Percentiles rank a stretch among this genome's conserved stretches.
Evolutionary conservation across 2,888 invertebrate species (phyloP).

Genomic region (Melitaea athalia): DNA sequence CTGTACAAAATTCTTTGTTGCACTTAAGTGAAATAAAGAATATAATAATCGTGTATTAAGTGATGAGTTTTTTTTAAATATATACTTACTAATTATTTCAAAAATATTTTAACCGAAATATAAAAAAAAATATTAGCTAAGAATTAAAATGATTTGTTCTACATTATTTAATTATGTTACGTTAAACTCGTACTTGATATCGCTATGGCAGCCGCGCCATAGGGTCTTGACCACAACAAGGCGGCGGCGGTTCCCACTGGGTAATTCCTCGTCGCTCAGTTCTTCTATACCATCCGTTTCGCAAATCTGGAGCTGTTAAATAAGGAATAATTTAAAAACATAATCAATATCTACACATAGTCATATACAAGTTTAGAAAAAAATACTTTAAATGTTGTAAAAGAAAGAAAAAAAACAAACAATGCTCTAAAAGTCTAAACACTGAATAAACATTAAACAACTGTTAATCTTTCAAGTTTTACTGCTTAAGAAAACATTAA

Average conservation of each 20-base stretch:
- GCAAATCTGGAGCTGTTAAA: slow-evolving; percentile 86
- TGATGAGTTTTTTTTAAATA: too few relatives aligned
- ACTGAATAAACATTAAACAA: slow-evolving; percentile 1
- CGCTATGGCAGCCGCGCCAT: slow-evolving; percentile 87
- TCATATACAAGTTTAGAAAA: not conserved
- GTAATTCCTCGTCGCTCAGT: slow-evolving; percentile 84
- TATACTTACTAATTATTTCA: too few relatives aligned
- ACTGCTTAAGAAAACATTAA: slow-evolving; percentile 28
- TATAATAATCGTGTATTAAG: too few relatives aligned
- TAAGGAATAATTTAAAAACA: not conserved
- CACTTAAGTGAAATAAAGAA: too few relatives aligned
- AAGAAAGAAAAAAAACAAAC: not conserved
- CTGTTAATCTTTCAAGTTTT: not conserved
- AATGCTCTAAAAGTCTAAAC: not conserved
- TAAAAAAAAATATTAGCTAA: too few relatives aligned
- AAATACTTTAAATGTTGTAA: not conserved
- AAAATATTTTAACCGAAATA: too few relatives aligned
- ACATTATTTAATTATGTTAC: too few relatives aligned
- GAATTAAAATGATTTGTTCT: too few relatives aligned
- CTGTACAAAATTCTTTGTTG: too few relatives aligned
- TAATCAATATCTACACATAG: too few relatives aligned
- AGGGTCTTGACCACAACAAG: slow-evolving; percentile 89
- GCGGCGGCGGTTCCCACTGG: slow-evolving; percentile 86
- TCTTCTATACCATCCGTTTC: slow-evolving; percentile 89
- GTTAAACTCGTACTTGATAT: slow-evolving; percentile 82